Evolutionary conservation across 2,113 vertebrate species (phyloP).

Genomic region (Rhabdomys dilectus): DNA sequence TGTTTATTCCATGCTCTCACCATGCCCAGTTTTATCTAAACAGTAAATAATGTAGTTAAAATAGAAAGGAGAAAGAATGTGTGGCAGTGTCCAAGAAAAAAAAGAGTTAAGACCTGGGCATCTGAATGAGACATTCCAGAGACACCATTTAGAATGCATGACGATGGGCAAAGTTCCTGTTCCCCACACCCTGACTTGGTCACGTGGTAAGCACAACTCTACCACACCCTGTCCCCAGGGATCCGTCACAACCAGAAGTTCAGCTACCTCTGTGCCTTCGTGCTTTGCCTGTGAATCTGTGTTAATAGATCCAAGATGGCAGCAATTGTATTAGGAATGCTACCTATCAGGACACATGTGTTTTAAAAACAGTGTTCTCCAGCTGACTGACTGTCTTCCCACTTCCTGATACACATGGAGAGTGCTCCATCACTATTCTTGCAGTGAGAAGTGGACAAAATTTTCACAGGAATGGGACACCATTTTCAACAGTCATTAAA

Average conservation of each 20-base stretch:
- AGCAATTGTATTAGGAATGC: not conserved
- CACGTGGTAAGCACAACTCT: not conserved
- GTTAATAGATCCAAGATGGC: conserved; percentile 3
- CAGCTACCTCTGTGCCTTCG: not conserved
- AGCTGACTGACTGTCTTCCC: not conserved
- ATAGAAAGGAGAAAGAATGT: not conserved
- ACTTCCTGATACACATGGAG: not conserved
- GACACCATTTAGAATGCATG: conserved; percentile 37
- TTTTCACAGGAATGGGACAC: not conserved
- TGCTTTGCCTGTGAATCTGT: not conserved
- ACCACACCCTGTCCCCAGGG: not conserved
- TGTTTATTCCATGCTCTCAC: not conserved
- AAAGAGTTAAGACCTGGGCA: not conserved
- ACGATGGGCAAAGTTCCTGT: not conserved
- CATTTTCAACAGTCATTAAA: not conserved
- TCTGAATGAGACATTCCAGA: conserved; percentile 7
- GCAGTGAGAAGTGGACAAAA: not conserved
- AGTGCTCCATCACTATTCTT: not conserved
- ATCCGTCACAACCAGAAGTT: not conserved
- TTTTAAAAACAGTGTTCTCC: conserved; percentile 2
- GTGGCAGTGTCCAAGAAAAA: not conserved
- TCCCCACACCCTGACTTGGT: not conserved
- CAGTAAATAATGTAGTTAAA: not conserved
- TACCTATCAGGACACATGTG: not conserved
- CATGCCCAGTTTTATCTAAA: no score